Conservation (phyloP, 2,797 vertebrate species). For the Apodemus agrarius region DNA sequence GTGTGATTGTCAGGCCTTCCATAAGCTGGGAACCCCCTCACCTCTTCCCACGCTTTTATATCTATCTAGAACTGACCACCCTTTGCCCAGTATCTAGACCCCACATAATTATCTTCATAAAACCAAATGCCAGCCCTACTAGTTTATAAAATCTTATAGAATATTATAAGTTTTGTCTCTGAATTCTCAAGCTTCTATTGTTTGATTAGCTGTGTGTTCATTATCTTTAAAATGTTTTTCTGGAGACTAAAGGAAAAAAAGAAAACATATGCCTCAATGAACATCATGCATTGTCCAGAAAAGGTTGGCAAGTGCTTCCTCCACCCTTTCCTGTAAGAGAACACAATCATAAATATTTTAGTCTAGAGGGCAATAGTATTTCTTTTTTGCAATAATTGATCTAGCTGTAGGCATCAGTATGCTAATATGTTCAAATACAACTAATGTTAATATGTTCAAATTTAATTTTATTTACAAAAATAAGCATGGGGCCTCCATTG, state of each 20-base stretch:
- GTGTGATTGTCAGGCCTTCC: neutral
- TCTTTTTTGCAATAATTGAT: neutral
- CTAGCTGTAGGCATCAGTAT: neutral
- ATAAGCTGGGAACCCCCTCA: neutral
- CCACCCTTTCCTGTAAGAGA: neutral
- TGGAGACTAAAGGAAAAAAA: neutral
- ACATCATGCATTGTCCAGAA: neutral
- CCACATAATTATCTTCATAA: constrained; percentile 27
- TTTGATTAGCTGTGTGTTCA: constrained; percentile 49
- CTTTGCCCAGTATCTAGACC: neutral
- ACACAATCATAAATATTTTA: neutral
- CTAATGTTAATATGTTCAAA: neutral
- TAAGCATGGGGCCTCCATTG: neutral
- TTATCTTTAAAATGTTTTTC: constrained; percentile 53
- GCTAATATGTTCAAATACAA: neutral
- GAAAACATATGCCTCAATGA: neutral
- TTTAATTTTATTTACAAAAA: neutral
- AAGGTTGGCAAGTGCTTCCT: neutral
- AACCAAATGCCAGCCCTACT: neutral
- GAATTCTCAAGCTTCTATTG: constrained; percentile 15
- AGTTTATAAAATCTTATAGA: constrained; percentile 32
- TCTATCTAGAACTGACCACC: neutral
- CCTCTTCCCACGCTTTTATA: neutral
- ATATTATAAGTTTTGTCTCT: constrained; percentile 13
- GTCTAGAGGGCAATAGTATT: neutral